phyloP scores from a whole-genome alignment of 2,113 vertebrate genomes.

The Oreochromis niloticus region DNA sequence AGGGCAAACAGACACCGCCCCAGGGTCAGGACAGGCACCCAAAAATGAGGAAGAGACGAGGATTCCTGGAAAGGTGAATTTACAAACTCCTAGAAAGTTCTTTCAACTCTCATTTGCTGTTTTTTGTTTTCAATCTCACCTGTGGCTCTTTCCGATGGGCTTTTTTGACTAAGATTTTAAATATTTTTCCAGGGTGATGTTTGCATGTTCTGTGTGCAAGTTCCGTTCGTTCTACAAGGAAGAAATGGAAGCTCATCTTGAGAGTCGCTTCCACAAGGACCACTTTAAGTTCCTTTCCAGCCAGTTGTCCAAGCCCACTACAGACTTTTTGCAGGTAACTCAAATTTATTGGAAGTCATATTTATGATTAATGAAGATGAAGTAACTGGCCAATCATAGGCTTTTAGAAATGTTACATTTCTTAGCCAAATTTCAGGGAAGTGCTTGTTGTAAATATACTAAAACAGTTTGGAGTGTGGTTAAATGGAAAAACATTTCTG shows the following conservation, averaged over 20 bases:
- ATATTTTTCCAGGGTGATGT: slow-evolving; percentile 78
- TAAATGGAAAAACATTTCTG: neutral
- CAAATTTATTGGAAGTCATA: neutral
- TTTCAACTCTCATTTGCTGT: neutral
- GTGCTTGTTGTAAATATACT: neutral
- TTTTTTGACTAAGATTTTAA: neutral
- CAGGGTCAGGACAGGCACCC: slow-evolving; percentile 46
- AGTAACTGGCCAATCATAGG: neutral
- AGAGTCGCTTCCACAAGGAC: slow-evolving; percentile 91
- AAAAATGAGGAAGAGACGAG: slow-evolving; percentile 78
- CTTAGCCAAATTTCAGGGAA: too few relatives aligned
- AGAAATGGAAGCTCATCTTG: slow-evolving; percentile 84
- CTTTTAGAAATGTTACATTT: neutral
- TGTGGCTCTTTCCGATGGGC: neutral
- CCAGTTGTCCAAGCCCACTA: slow-evolving; percentile 86
- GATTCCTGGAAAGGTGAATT: slow-evolving; percentile 87
- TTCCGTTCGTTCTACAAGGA: slow-evolving; percentile 91
- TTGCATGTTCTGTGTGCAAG: slow-evolving; percentile 90
- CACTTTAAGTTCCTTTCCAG: slow-evolving; percentile 86
- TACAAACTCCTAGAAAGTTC: neutral
- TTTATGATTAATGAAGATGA: neutral
- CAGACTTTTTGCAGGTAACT: slow-evolving; percentile 87
- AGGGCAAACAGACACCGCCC: slow-evolving; percentile 55
- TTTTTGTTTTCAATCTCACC: neutral
- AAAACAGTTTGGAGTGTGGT: neutral